Base-by-base conservation (phyloP, 2,888 invertebrate species). In the Drosophila vallismaia region DNA sequence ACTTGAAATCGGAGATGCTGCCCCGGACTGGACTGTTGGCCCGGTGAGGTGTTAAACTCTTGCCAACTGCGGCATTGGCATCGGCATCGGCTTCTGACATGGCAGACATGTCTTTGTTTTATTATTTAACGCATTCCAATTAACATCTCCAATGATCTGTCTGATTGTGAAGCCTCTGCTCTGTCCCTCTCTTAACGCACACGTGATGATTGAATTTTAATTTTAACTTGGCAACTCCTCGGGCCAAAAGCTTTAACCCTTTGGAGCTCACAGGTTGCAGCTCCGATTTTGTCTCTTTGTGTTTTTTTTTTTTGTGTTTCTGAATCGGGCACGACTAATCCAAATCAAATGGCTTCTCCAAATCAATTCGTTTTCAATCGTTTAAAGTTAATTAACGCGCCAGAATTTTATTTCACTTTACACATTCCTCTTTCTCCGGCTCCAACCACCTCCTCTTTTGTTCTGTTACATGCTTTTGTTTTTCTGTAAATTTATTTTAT, bases 351-450 rank as follows among this genome's bases (percentile, higher is more conserved):
- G 79, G 83, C 73, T 79, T 79, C 77, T 71, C 68, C 67, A 85
- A 86, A 88, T 87, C 81, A 76, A 88, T 87, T 87, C 88, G 86
- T 85, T 88, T 86, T 81, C 81, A 87, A 85, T 86, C 83, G 85
- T 88, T 83, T 86, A 77, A 86, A 86, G 80, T 85, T 85, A 86
- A 85, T 85, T 86, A 85, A 86, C 82, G 80, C 78, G 74, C 76
- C 69, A 86, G 75, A 86, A 86, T 79, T 79, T 73, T 68, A 67
- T 84, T 79, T 83, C 64, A 71, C 66, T 70, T 71, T 63, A 67
- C 69, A 75, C 74, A 72, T 76, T 82, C 77, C 75, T 59, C 45
- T 62, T 68, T 59, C 40, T 12, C 54, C 31, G 1, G 9, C 42
- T 2, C 40, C 31, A 10, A 4, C 56, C 19, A 44, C 46, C 31